Evolutionary conservation across 2,888 invertebrate species (phyloP), one percentile per base, ranked within the genome.

Genomic region (Meloe dianella): DNA sequence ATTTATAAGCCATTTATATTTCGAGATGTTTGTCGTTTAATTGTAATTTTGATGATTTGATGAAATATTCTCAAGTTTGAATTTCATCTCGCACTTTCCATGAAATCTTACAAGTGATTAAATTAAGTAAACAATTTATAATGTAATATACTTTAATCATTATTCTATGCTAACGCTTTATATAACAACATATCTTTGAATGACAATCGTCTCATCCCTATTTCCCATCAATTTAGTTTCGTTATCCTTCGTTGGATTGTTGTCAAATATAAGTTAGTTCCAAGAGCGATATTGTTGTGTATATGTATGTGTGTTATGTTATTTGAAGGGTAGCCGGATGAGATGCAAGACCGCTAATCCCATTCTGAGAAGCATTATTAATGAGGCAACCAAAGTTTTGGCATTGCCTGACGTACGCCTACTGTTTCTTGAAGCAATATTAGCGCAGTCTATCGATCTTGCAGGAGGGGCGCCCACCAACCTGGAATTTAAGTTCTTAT

Each of bases 291-390:
- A 17, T 47, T 47, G 47, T 47, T n/a, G 1, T 17, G 8, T 41
- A 12, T 41, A 17, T 41, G 1, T 41, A 41, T 54, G 27, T 54
- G 24, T 24, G 54, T 24, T 54, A 69, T 67, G 68, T 66, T 65
- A 65, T 72, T 70, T 71, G 69, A 61, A 69, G 69, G 67, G 64
- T 62, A 61, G 61, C 61, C 65, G 65, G 63, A 71, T 68, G 71
- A 73, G 74, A 75, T 74, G 73, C 73, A 73, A 71, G 74, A 75
- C 76, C 77, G 74, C 76, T 78, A 78, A 78, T 78, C 78, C 78
- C 74, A 77, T 74, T 77, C 73, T 74, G 70, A 78, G 78, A 72
- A 72, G 76, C 75, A 77, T 77, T 78, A 79, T 78, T 78, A 78
- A 78, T 78, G 78, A 75, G 75, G 68, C 71, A 76, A 76, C 74